Conservation (phyloP, 2,113 vertebrate genomes). For the Lonchura striata region DNA sequence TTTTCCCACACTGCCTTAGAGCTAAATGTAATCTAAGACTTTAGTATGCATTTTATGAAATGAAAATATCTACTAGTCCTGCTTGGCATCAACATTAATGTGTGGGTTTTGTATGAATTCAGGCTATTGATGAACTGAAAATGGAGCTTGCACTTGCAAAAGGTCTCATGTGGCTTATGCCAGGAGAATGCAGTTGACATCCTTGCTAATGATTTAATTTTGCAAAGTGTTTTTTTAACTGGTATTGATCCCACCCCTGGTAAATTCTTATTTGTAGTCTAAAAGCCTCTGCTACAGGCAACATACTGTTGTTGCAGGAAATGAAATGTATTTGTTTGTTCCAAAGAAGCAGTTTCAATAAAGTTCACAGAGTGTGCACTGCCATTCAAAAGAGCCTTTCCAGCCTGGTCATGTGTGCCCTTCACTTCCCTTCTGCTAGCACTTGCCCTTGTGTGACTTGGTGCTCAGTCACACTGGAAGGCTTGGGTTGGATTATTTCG, state of each 20-base stretch:
- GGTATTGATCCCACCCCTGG: neutral
- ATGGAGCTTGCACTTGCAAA: neutral
- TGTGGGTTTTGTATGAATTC: neutral
- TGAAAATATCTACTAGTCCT: neutral
- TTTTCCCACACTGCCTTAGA: neutral
- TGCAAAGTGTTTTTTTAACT: neutral
- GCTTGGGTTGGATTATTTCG: neutral
- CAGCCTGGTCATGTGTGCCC: neutral
- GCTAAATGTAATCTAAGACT: neutral
- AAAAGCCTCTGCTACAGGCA: neutral
- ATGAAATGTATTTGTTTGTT: neutral
- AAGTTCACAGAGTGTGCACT: neutral
- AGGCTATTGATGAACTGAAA: neutral
- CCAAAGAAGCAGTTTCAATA: neutral
- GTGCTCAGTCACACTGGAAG: neutral
- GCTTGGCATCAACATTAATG: neutral
- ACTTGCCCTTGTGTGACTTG: neutral
- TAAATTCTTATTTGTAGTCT: neutral
- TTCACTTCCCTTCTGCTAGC: neutral
- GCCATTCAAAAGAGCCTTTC: neutral
- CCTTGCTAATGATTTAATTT: neutral
- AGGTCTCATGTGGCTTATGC: neutral
- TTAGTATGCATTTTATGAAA: neutral
- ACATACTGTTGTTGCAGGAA: neutral
- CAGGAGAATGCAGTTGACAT: neutral